Conservation (phyloP, 1,140 invertebrate genomes). For the Dreissena rostriformis region DNA sequence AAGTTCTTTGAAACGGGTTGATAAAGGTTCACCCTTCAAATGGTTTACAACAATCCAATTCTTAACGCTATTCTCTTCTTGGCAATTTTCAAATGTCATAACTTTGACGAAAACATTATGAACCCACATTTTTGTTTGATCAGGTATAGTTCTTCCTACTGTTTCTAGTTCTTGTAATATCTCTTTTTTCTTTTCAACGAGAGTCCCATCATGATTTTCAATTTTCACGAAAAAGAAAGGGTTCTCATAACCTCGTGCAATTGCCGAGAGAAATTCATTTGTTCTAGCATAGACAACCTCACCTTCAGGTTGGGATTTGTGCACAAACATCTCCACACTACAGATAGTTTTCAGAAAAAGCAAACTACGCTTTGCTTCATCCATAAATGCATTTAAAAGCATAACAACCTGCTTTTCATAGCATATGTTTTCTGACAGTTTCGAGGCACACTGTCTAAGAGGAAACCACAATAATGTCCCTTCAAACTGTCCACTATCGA, state of each 20-base stretch:
- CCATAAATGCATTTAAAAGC: slow-evolving; percentile 59
- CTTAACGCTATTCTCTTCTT: neutral
- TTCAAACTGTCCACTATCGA: slow-evolving; percentile 53
- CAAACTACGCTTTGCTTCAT: slow-evolving; percentile 52
- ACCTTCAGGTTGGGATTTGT: neutral
- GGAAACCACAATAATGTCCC: slow-evolving; percentile 74
- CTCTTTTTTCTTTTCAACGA: neutral
- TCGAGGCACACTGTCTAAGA: slow-evolving; percentile 46
- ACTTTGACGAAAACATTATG: neutral
- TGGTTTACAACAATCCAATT: slow-evolving; percentile 35
- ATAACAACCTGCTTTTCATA: slow-evolving; percentile 54
- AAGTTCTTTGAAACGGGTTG: slow-evolving; percentile 2
- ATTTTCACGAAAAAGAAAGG: neutral
- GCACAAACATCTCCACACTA: slow-evolving; percentile 5
- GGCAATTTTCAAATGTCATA: neutral
- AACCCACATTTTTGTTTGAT: neutral
- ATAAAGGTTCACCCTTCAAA: slow-evolving; percentile 37
- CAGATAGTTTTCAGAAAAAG: slow-evolving; percentile 64
- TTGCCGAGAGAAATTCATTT: neutral
- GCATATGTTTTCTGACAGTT: slow-evolving; percentile 58
- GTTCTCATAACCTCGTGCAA: neutral
- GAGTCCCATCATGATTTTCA: neutral
- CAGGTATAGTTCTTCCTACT: slow-evolving; percentile 10
- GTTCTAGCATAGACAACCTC: neutral
- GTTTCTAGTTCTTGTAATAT: neutral